Evolutionary conservation across 2,113 vertebrate species (phyloP), one percentile per base, ranked within the genome.

Genomic region (Rafetus swinhoei): DNA sequence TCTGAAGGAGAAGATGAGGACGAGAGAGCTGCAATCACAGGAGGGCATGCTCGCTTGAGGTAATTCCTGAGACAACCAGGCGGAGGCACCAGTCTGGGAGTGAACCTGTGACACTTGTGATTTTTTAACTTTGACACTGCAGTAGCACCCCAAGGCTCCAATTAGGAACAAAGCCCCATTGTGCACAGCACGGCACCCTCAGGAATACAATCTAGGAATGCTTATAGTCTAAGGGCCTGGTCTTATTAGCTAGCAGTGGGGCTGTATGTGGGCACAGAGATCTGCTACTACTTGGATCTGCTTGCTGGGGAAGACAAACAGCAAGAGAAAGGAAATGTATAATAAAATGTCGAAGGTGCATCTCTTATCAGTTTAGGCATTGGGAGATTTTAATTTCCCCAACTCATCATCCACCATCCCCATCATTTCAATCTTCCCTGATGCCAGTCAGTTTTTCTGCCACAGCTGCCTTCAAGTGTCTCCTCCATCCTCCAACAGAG

Each of bases 241-340:
- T 2, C 18, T 50, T 1, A 0, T 32, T n/a, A 80, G 82, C 3
- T 16, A 53, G 27, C 65, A 53, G 12, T 3, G 32, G 11, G 86
- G 22, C 13, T 82, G 52, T 1, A 0, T n/a, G n/a, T 54, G 24
- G 72, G 9, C 1, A 24, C 0, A 1, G 50, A 50, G 12, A 22
- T 2, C 57, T 57, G 54, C 76, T 39, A 45, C 45, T 84, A 24
- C 14, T 84, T 0, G 0, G 29, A 45, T 57, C 22, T 82, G 35
- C 79, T 88, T 53, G 5, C 62, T 65, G 29, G 62, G 6, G 15
- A 54, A 54, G 54, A 2, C 15, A 88, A 74, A 1, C 84, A 80
- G 32, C 0, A 0, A 84, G 53, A 24, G 6, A 79, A 45, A 86
- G n/a, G 9, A 1, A 1, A 19, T 0, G 0, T 8, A 25, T 8